Conservation (phyloP, 2,888 invertebrate genomes). For the Tetranychus truncatus region DNA sequence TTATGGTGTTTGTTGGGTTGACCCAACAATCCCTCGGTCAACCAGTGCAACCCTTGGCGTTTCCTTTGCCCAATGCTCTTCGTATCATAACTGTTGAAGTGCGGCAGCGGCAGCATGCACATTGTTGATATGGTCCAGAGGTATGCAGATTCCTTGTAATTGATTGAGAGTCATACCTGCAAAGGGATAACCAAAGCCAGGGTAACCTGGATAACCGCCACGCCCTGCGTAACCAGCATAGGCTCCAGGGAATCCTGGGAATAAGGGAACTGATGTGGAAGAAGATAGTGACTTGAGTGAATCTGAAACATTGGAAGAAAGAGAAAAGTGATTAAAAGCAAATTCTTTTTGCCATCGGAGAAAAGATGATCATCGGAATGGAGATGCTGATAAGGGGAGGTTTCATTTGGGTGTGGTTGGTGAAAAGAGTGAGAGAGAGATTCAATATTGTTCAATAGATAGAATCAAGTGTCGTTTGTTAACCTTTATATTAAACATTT, state of each 20-base stretch:
- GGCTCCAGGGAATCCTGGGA: constrained; percentile 28
- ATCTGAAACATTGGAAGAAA: not conserved
- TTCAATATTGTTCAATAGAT: not conserved
- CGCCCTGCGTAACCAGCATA: constrained; percentile 26
- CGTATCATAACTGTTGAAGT: constrained; percentile 12
- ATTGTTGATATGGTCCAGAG: constrained; percentile 20
- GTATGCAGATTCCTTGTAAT: constrained; percentile 20
- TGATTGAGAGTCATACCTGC: constrained; percentile 18
- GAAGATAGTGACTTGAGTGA: constrained; percentile 6
- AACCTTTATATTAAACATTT: no score
- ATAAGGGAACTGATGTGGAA: constrained; percentile 13
- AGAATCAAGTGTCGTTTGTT: no score
- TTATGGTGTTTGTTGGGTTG: no score
- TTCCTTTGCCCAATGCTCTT: not conserved
- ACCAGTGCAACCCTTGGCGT: no score
- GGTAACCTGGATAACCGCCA: constrained; percentile 28
- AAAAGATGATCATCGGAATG: not conserved
- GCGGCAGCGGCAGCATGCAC: constrained; percentile 16
- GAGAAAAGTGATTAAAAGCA: not conserved
- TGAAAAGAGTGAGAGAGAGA: not conserved
- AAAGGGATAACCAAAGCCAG: constrained; percentile 28
- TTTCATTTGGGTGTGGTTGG: not conserved
- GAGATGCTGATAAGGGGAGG: not conserved
- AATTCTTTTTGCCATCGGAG: no score
- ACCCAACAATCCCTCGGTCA: no score